Evolutionary conservation across 2,113 vertebrate species (phyloP), one percentile per base, ranked within the genome.

Genomic region (Cyprinodon brontotheroides): DNA sequence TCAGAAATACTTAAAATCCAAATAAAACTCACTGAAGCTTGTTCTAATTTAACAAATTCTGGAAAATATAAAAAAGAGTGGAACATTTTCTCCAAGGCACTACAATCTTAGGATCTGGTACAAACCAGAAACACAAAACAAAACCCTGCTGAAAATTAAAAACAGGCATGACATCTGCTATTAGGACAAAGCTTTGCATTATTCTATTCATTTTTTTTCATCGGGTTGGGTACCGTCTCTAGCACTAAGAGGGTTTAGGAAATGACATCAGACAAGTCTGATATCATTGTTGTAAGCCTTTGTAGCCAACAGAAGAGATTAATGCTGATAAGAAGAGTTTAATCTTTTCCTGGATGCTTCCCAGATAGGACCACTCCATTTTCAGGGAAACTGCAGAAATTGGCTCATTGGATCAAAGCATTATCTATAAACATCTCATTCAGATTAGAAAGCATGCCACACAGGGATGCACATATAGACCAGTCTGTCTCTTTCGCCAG

Each of bases 241-340:
- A 65, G n/a, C 64, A 65, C 40, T 8, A 3, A 11, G 7, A 4
- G 39, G 70, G 72, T 78, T 78, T 70, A 61, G 47, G 60, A 74
- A 63, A 53, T 20, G 48, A 61, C 63, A 66, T 61, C 48, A 57
- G 62, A 82, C 48, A 43, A 3, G 37, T 71, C 80, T 62, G 72
- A 86, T 85, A 84, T 79, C 53, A 72, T 59, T 50, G 65, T 70
- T 61, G 45, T 70, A 20, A 57, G 50, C 38, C 78, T 82, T 79
- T 9, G 80, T 20, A 65, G 69, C 66, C 57, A 40, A 80, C 72
- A 59, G 13, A 66, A 37, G 60, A 89, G 81, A 84, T 86, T 77
- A 90, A 45, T 7, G 0, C 66, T 57, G 79, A 84, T 73, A 68
- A 80, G 75, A 75, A 53, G 65, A 81, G 74, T 79, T 79, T 74